Conservation (phyloP, 64 coral and sea anemone species). For the Pachyseris speciosa region DNA sequence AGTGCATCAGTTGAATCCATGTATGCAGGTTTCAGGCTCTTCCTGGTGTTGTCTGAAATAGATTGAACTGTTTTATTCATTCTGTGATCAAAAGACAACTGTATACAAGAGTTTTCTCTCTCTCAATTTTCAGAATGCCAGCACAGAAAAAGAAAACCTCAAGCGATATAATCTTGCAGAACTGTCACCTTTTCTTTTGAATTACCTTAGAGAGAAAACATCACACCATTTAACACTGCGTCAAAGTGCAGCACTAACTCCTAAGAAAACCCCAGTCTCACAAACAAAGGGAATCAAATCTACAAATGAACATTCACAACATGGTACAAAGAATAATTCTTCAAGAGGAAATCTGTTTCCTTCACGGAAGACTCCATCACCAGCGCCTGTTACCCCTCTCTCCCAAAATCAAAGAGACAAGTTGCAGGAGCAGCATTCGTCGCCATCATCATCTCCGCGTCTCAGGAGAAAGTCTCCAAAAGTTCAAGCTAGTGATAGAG, state of each 20-base stretch:
- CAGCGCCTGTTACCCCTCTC: background rate
- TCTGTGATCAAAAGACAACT: too few relatives aligned
- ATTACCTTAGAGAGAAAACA: constrained; percentile 89
- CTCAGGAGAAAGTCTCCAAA: constrained; percentile 74
- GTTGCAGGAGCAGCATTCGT: constrained; percentile 1
- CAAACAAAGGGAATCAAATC: background rate
- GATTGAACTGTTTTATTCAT: too few relatives aligned
- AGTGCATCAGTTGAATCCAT: too few relatives aligned
- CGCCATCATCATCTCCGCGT: constrained; percentile 66
- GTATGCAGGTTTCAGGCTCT: too few relatives aligned
- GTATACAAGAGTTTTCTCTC: background rate
- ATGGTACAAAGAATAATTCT: background rate
- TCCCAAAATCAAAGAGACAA: constrained; percentile 57
- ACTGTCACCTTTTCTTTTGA: constrained; percentile 87
- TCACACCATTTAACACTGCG: constrained; percentile 74
- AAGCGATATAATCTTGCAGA: constrained; percentile 46
- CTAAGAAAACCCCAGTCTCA: constrained; percentile 61
- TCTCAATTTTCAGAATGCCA: background rate
- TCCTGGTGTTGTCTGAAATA: too few relatives aligned
- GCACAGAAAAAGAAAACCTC: background rate
- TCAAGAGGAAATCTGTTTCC: constrained; percentile 40
- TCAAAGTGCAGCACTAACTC: constrained; percentile 70
- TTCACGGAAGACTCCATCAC: constrained; percentile 58
- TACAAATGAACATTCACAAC: background rate
- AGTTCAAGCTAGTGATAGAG: constrained; percentile 37